Evolutionary conservation across 2,797 vertebrate genomes (phyloP).

Genomic region (Rallus crepitans): DNA sequence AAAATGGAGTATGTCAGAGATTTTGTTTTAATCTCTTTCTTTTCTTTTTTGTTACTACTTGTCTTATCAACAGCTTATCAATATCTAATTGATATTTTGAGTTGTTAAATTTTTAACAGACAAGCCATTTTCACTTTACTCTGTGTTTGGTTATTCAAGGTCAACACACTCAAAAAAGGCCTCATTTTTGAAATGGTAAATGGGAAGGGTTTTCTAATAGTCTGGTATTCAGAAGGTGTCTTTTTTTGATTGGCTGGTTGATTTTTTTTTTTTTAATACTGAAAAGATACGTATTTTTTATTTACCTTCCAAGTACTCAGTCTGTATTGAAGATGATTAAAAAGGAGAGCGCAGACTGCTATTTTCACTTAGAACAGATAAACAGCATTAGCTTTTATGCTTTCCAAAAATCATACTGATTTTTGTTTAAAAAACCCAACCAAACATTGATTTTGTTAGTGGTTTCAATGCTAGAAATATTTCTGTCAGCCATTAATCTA

Average conservation of each 20-base stretch:
- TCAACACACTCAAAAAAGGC: background rate
- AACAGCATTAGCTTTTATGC: background rate
- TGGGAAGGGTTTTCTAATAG: background rate
- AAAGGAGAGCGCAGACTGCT: constrained; percentile 27
- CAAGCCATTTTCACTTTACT: background rate
- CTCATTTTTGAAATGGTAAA: background rate
- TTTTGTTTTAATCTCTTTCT: background rate
- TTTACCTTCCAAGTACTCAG: background rate
- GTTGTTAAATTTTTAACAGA: background rate
- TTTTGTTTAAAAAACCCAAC: background rate
- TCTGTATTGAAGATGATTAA: constrained; percentile 15
- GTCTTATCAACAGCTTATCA: background rate
- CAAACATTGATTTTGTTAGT: constrained; percentile 40
- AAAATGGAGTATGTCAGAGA: background rate
- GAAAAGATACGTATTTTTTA: background rate
- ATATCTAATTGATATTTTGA: background rate
- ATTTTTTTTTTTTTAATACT: background rate
- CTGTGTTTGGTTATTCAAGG: background rate
- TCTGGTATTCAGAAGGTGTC: background rate
- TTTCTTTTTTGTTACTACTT: background rate
- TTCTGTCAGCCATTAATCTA: constrained; percentile 73
- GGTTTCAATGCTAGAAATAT: constrained; percentile 49
- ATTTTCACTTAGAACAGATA: constrained; percentile 45
- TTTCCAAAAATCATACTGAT: constrained; percentile 12
- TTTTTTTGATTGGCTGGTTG: background rate